Conservation (phyloP, 2,888 invertebrate genomes). For the Neria commutata region DNA sequence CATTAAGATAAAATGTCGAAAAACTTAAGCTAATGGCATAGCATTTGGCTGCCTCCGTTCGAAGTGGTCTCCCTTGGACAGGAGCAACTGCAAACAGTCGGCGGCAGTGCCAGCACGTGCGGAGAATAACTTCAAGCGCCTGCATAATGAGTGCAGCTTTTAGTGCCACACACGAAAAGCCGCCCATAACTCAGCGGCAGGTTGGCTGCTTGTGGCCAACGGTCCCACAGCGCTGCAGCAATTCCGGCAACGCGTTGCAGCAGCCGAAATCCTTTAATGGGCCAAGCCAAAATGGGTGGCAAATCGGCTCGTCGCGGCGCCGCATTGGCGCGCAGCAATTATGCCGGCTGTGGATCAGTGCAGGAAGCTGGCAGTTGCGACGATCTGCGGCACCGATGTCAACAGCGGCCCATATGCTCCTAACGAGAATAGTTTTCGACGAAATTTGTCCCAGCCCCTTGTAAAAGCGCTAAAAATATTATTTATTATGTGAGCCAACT, state of each 20-base stretch:
- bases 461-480: conserved; percentile 30
- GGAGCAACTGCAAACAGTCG: no score
- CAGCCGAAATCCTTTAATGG: conserved; percentile 47
- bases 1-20: not conserved
- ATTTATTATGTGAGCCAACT: conserved; percentile 38
- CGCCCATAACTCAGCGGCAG: no score
- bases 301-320: no score
- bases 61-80: no score
- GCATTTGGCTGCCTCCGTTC: not conserved
- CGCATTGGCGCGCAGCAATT: not conserved
- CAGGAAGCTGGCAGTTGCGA: no score
- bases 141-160: not conserved
- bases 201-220: no score
- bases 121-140: not conserved
- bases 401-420: conserved; percentile 57
- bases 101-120: no score
- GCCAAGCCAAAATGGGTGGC: conserved; percentile 24
- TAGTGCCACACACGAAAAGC: not conserved
- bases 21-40: not conserved
- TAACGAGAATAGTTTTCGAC: conserved; percentile 61
- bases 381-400: no score
- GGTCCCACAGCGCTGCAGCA: conserved; percentile 11
- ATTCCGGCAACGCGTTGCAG: conserved; percentile 49
- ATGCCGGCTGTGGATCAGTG: conserved; percentile 27
- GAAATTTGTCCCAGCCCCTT: conserved; percentile 52